Base-by-base conservation (phyloP, 1,140 invertebrate species). In the Hirudo medicinalis region DNA sequence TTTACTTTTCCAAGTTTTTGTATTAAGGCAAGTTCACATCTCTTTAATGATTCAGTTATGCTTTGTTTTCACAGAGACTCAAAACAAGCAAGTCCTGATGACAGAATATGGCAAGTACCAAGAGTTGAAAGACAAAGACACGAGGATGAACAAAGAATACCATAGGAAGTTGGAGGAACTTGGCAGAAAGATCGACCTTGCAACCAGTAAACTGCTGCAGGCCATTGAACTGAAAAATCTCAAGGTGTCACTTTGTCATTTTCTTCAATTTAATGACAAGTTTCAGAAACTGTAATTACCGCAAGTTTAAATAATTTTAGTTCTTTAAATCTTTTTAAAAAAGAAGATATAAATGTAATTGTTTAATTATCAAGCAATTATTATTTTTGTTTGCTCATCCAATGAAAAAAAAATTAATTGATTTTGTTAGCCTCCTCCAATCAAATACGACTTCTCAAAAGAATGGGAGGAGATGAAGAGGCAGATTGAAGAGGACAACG, bases 101-200 rank as follows among this genome's bases (percentile, higher is more conserved):
- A 83, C 86, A 43, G 92, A 94, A 80, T 94, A 92, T 77, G 89
- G 92, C 74, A 92, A 92, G 82, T 92, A 88, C 80, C 84, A 87
- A 75, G 85, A 84, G 69, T 84, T 91, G 43, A 88, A 91, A 80
- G 85, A 88, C 72, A 87, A 87, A 75, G 88, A 87, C 77, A 85
- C 86, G 70, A 79, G 83, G 67, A 88, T 91, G 85, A 86, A 88
- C 72, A 84, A 88, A 76, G 86, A 88, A 67, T 92, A 91, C 75
- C 89, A 92, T 77, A 78, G 86, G 73, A 81, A 82, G 75, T 75
- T 83, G 43, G 74, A 77, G 25, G 82, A 84, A 72, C 78, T 81
- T 66, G 83, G 85, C 15, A 77, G 79, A 53, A 79, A 77, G 25
- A 85, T 85, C 75, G 78, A 84, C 72, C 77, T 77, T 71, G 84